A percentile compares a stretch with the other conserved stretches of the same genome.
phyloP scores from a whole-genome alignment of 1,140 invertebrate genomes.

The Lucilia cuprina region DNA sequence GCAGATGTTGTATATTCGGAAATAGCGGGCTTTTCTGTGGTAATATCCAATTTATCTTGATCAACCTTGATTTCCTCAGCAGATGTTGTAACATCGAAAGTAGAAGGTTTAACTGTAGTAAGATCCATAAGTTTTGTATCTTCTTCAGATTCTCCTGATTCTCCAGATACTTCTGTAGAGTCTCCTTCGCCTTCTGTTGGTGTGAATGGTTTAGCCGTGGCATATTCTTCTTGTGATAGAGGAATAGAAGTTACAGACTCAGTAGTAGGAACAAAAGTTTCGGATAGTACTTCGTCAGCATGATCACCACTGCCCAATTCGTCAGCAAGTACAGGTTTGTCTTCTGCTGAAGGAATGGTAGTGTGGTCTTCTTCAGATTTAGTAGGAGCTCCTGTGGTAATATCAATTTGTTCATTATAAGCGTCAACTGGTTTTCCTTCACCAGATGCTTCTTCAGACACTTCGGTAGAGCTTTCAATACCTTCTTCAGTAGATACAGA shows the following conservation, averaged over 20 bases:
- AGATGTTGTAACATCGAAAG: not conserved
- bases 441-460: slow-evolving; percentile 26
- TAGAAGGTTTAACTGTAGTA: not conserved
- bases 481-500: slow-evolving; percentile 34
- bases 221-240: not conserved
- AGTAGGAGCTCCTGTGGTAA: not conserved
- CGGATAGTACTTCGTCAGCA: not conserved
- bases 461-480: slow-evolving; percentile 12
- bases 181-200: not conserved
- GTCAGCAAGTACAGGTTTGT: not conserved
- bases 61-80: not conserved
- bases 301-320: slow-evolving; percentile 35
- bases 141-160: slow-evolving; percentile 31
- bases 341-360: not conserved
- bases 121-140: slow-evolving; percentile 37
- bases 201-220: not conserved
- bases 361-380: not conserved
- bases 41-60: slow-evolving; percentile 14
- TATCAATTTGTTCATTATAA: slow-evolving; percentile 19
- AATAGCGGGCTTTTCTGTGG: not conserved
- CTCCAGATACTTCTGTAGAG: not conserved
- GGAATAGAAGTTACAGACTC: not conserved
- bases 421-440: not conserved
- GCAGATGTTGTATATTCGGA: slow-evolving; percentile 6
- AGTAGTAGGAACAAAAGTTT: slow-evolving; percentile 9